Conservation (phyloP, 2,113 vertebrate species). For the Oncorhynchus gorbuscha region DNA sequence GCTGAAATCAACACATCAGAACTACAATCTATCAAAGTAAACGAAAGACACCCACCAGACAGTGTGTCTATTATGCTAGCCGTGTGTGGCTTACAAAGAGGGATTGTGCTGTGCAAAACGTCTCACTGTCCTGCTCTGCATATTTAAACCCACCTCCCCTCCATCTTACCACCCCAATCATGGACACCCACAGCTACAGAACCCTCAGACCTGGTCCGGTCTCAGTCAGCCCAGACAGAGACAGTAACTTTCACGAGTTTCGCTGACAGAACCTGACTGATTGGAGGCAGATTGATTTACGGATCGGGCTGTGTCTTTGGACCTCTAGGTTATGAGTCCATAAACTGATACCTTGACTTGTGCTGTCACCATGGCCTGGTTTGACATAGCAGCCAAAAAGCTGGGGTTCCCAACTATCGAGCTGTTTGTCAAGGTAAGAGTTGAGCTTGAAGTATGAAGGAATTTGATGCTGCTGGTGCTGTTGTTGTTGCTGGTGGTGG, state of each 20-base stretch:
- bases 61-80: slow-evolving; percentile 22
- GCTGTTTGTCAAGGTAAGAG: slow-evolving; percentile 73
- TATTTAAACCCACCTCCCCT: neutral
- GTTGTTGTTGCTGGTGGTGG: neutral
- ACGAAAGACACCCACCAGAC: neutral
- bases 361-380: slow-evolving; percentile 61
- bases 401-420: slow-evolving; percentile 59
- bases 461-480: neutral
- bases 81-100: slow-evolving; percentile 33
- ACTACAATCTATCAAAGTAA: neutral
- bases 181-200: neutral
- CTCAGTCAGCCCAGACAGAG: neutral
- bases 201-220: neutral
- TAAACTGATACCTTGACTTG: neutral
- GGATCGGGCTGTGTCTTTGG: neutral
- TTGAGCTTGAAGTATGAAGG: neutral
- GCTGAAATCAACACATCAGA: too few relatives aligned
- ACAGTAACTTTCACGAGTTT: too few relatives aligned
- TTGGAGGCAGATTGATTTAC: neutral
- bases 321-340: neutral
- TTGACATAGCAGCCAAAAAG: slow-evolving; percentile 49
- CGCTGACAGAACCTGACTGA: neutral
- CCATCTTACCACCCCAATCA: neutral
- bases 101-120: slow-evolving; percentile 26
- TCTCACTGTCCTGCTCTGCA: neutral